Evolutionary conservation across 2,888 invertebrate genomes (phyloP).

Genomic region (Chaetogeoica ovagalla): DNA sequence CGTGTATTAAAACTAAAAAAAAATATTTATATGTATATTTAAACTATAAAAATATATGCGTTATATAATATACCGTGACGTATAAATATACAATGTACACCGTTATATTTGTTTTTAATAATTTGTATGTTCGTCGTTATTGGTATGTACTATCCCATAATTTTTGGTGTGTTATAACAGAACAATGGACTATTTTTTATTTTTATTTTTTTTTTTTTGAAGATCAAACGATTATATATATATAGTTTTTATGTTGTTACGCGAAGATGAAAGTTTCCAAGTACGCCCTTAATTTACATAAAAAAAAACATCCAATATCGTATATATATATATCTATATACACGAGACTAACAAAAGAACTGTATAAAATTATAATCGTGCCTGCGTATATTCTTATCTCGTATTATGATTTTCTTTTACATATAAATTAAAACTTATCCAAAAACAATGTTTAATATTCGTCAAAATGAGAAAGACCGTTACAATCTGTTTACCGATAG

Average conservation of each 20-base stretch:
- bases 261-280: conserved; percentile 14
- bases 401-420: not conserved
- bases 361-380: not conserved
- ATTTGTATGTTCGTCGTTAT: too few species aligned
- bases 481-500: not conserved
- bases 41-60: too few species aligned
- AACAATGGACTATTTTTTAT: too few species aligned
- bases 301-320: conserved; percentile 3
- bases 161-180: too few species aligned
- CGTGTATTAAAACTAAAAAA: too few species aligned
- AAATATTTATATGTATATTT: too few species aligned
- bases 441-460: not conserved
- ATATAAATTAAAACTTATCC: not conserved
- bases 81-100: too few species aligned
- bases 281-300: not conserved
- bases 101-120: too few species aligned
- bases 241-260: not conserved
- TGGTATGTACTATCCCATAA: too few species aligned
- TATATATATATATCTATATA: not conserved
- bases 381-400: not conserved
- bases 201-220: too few species aligned
- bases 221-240: conserved; percentile 9
- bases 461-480: not conserved
- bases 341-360: not conserved
- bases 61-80: too few species aligned